Base-by-base conservation (phyloP, 1,140 invertebrate species). In the Saccostrea cuccullata region DNA sequence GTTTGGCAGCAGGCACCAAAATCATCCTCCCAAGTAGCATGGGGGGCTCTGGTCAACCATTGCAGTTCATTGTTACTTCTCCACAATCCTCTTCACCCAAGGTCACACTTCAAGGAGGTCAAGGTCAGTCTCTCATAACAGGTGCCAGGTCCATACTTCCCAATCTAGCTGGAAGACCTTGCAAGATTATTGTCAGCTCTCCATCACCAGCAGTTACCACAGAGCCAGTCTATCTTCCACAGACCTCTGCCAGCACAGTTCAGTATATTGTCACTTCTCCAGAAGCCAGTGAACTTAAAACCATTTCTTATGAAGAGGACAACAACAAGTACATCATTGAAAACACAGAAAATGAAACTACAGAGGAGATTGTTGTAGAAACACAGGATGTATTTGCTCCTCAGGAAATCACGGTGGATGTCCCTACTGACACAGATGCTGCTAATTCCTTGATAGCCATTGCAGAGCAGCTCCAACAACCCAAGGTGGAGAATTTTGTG, bases 401-500 rank as follows among this genome's bases (percentile, higher is more conserved):
- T 5, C 70, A 77, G 26, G 70, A 77, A 30, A 77, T 77, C 15
- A 17, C 70, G 9, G 70, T 77, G 70, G 70, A 77, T 77, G 70
- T 77, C 9, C 70, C 70, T 26, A 77, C 70, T 30, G 70, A 77
- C 13, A 77, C 70, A 77, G 70, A 77, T 77, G 70, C 70, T 77
- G 70, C 70, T 15, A 77, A 77, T 77, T 77, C 70, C 36, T 77
- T 77, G 70, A 77, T 77, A 40, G 70, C 70, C 30, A 77, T 77
- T 30, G 70, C 70, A 40, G 70, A 77, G 26, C 70, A 77, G 70
- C 70, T 77, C 13, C 70, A 77, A 17, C 70, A 77, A 77, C 70
- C 70, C 70, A 77, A 77, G 15, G 70, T 77, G 30, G 70, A 77
- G 15, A 77, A 77, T 36, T 77, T 77, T 77, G 70, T 77, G 26